These are phyloP conservation scores for Rhineura floridana DNA, from an alignment of 2,113 vertebrate genomes.

Conservation along the genomic window DNA sequence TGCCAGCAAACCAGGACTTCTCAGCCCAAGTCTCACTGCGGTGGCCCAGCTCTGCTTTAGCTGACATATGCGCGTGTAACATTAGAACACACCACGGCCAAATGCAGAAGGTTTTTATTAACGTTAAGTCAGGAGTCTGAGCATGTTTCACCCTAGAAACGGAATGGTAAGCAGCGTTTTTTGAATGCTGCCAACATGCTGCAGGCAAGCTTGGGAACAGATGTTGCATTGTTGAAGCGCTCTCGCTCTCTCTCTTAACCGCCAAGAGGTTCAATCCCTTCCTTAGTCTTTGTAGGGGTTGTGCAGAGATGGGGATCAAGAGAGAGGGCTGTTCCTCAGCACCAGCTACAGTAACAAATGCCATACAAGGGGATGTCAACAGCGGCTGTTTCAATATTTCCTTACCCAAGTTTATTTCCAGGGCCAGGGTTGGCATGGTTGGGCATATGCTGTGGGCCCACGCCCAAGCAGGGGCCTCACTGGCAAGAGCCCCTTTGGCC, in stretches of 20 bases:
- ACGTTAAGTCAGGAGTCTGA: conserved; percentile 16
- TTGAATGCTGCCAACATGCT: conserved; percentile 44
- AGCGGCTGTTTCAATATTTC: conserved; percentile 2
- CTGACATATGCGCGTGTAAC: neutral
- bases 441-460: too few species aligned
- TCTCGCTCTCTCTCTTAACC: conserved; percentile 30
- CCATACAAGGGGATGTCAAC: conserved; percentile 29
- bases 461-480: too few species aligned
- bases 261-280: neutral
- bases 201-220: conserved; percentile 24
- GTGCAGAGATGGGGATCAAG: neutral
- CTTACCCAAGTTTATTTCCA: too few species aligned
- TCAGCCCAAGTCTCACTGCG: neutral
- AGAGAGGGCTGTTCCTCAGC: conserved; percentile 17
- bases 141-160: conserved; percentile 28
- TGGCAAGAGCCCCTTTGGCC: too few species aligned
- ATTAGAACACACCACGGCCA: conserved; percentile 7
- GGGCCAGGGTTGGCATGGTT: too few species aligned
- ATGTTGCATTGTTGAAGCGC: conserved; percentile 29
- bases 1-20: neutral
- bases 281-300: neutral
- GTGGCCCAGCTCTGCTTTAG: neutral
- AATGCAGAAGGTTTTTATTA: conserved; percentile 43
- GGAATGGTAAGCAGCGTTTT: conserved; percentile 47
- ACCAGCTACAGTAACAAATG: neutral